Percentiles rank a stretch among this genome's conserved stretches.
These are phyloP conservation scores for Narcine bancroftii DNA, from an alignment of 2,113 vertebrate genomes.

Conservation along the genomic window DNA sequence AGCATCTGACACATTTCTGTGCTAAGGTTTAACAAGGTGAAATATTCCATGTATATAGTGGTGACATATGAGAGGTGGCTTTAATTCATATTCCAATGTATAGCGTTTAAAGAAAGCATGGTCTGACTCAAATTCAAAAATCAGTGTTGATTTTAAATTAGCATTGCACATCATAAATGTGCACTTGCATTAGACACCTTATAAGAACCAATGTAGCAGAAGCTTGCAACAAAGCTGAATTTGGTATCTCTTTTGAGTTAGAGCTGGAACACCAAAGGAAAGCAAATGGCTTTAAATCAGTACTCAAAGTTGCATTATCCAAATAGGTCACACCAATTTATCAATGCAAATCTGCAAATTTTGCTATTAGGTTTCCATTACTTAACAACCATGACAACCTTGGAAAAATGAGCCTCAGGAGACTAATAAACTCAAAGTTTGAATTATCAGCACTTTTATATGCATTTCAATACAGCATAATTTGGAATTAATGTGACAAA, in stretches of 20 bases:
- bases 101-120: no score
- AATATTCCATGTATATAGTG: no score
- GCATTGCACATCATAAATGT: no score
- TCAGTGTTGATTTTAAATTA: no score
- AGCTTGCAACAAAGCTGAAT: not conserved
- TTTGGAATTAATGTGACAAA: conserved; percentile 35
- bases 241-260: not conserved
- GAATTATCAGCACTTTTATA: conserved; percentile 25
- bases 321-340: not conserved
- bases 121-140: no score
- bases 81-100: no score
- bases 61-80: no score
- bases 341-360: conserved; percentile 20
- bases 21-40: no score
- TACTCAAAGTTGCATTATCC: not conserved
- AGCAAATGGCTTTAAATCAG: not conserved
- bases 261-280: not conserved
- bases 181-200: no score
- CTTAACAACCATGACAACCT: not conserved
- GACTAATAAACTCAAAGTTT: conserved; percentile 18
- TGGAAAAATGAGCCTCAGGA: conserved; percentile 25
- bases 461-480: conserved; percentile 27
- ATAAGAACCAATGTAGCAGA: no score
- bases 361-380: conserved; percentile 4
- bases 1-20: no score